Base-by-base conservation (phyloP, 2,888 invertebrate genomes). In the Nemotelus nigrinus region DNA sequence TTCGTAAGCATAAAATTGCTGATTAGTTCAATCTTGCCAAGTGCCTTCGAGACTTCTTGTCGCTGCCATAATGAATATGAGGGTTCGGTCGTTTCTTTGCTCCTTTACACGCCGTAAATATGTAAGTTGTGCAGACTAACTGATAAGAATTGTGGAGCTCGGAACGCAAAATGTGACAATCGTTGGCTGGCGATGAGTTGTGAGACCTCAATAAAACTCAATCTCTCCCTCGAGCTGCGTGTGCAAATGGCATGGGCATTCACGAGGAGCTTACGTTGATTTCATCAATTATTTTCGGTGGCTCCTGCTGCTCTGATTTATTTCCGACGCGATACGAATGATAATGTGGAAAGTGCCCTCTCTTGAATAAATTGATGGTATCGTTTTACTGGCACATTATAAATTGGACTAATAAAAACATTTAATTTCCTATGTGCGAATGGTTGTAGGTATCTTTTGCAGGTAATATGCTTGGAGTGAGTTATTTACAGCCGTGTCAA, bases 281-380 rank as follows among this genome's bases (percentile, higher is more conserved):
- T 74, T 74, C 74, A 60, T 74, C 74, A 74, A 74, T 74, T 74
- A 74, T 74, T 74, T 74, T 63, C 60, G 60, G 48, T 3, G 41
- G 60, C 39, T 60, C 6, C 60, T 58, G 8, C 39, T 60, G 60
- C 48, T 43, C 44, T n/a, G 63, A 74, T 74, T 74, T 74, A 74
- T 74, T 63, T 41, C 60, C 7, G 44, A 74, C 63, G 63, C 44
- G 74, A 43, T 57, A 48, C 47, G 74, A 74, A 74, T 74, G 60
- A 45, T 44, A 4, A 48, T 2, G 25, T 63, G 25, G 25, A 25
- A 25, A 25, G 25, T 25, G 25, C 25, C 25, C 25, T 25, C 25
- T 25, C 25, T 25, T 25, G 25, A 25, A 25, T 25, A 25, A 25
- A 25, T 25, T 25, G 25, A 25, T 25, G 25, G 25, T 25, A 25